Base-by-base conservation (phyloP, 2,113 vertebrate genomes). In the Spermophilus dauricus region DNA sequence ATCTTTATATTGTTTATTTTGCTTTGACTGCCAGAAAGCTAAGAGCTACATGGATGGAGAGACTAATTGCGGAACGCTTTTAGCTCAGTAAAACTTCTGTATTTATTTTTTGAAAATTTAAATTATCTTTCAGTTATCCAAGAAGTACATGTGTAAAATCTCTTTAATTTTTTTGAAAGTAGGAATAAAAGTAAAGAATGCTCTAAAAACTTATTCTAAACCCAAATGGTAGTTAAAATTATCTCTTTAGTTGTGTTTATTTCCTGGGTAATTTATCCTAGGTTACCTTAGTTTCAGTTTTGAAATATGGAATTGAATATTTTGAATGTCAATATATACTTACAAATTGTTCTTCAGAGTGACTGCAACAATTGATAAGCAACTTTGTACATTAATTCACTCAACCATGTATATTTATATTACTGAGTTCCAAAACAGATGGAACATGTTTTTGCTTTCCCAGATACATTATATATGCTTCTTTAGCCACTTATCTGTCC, bases 1-100 rank as follows among this genome's bases (percentile, higher is more conserved):
- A 80, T 6, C 72, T 83, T 91, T 78, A 26, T 20, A 65, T 28
- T 56, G 20, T 80, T 97, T 26, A 72, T 91, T 97, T 95, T 93
- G 28, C 26, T 76, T 63, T 93, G 73, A 28, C 67, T 81, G 20
- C 18, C 69, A 77, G 34, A 17, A 93, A 86, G 11, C 34, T 73
- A 69, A 77, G 70, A 82, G 30, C 34, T 37, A 73, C 56, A 81
- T 28, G 5, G 14, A 58, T 34, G 9, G 63, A 80, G 80, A 39
- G 63, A 85, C 56, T 85, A 96, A 93, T 92, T 39, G 32, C 3
- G 8, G 39, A 73, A 75, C 77, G 56, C 87, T 87, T 83, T 83
- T 97, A 8, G 28, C 56, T 67, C 32, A 73, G 32, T 78, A 67
- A 30, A 94, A 78, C 77, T 67, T 45, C 8, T 78, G 1, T 56